A percentile compares a stretch with the other conserved stretches of the same genome.
These are phyloP conservation scores for Malurus elegans DNA, from an alignment of 2,113 vertebrate genomes.

Conservation along the genomic window DNA sequence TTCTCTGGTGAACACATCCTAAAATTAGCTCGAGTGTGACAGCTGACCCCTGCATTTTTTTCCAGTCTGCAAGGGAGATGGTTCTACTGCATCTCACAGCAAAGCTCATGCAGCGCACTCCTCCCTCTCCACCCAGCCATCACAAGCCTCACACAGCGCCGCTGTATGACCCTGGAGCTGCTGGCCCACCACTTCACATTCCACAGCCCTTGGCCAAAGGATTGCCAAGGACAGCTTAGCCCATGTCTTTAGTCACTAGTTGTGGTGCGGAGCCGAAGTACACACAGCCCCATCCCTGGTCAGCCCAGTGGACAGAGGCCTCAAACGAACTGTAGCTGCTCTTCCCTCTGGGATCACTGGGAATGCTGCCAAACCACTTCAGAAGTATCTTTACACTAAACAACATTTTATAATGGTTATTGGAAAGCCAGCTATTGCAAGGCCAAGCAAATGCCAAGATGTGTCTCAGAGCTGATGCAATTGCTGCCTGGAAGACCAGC, in stretches of 20 bases:
- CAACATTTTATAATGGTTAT: not conserved
- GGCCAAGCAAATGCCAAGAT: not conserved
- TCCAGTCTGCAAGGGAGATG: not conserved
- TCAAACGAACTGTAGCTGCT: not conserved
- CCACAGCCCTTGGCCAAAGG: accelerated
- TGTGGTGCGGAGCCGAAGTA: not conserved
- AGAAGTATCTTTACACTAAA: not conserved
- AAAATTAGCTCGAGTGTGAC: not conserved
- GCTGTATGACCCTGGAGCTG: not conserved
- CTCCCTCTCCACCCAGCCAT: not conserved
- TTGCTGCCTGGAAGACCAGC: not conserved
- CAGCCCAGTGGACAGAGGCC: not conserved
- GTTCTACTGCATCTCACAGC: not conserved
- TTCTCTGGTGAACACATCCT: not conserved
- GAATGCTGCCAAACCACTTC: slow-evolving; percentile 13
- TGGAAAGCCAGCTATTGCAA: slow-evolving; percentile 22
- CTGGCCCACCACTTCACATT: not conserved
- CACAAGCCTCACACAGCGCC: not conserved
- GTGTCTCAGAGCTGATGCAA: not conserved
- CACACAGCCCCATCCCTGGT: not conserved
- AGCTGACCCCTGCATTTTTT: not conserved
- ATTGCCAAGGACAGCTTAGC: not conserved
- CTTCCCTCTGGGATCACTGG: not conserved
- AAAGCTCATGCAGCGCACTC: not conserved
- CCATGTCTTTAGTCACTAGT: not conserved